Evolutionary conservation across 30 jellyfish, hydroid and myxozoan species (phyloP).

Genomic region (Cassiopea andromeda): DNA sequence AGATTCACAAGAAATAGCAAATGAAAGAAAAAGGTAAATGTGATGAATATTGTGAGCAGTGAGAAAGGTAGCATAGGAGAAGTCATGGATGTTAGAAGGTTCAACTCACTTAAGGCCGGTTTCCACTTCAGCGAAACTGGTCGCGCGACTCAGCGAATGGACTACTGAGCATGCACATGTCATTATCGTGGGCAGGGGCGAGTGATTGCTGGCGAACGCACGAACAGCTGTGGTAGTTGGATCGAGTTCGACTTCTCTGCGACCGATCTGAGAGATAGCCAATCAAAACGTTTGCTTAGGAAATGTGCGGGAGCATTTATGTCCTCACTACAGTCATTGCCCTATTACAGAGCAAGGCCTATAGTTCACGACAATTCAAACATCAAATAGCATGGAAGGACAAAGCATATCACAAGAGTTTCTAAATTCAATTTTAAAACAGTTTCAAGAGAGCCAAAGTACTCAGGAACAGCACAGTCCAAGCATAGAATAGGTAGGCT

Average conservation of each 20-base stretch:
- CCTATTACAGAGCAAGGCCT: neutral
- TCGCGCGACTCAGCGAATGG: neutral
- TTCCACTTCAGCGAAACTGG: neutral
- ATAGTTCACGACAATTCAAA: neutral
- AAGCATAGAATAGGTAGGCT: neutral
- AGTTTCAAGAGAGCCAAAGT: neutral
- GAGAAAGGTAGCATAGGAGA: neutral
- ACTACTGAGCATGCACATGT: neutral
- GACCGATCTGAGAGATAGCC: neutral
- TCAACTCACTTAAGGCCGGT: neutral
- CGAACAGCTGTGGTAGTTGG: neutral
- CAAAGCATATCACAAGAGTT: neutral
- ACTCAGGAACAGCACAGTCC: neutral
- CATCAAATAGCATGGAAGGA: neutral
- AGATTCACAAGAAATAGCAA: neutral
- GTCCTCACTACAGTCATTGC: neutral
- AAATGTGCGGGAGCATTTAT: neutral
- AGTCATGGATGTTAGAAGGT: neutral
- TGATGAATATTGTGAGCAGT: neutral
- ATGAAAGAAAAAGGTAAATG: neutral
- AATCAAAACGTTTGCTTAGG: neutral
- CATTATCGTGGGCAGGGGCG: neutral
- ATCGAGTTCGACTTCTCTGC: neutral
- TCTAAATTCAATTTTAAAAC: neutral
- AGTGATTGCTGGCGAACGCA: neutral